Evolutionary conservation across 1,140 invertebrate species (phyloP).

Genomic region (Colletes latitarsis): DNA sequence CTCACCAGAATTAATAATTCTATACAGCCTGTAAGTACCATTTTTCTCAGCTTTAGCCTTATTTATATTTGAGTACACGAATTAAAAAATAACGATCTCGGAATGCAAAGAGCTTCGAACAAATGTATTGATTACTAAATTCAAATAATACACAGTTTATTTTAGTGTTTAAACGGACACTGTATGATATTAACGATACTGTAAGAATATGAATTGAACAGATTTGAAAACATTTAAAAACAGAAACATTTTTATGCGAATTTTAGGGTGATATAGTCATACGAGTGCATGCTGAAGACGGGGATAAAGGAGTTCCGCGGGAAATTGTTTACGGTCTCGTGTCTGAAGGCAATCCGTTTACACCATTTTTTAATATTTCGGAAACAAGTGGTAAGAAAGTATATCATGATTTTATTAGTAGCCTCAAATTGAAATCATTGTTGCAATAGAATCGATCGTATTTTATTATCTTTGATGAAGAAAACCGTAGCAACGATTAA

Average conservation of each 20-base stretch:
- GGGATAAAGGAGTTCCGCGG: constrained; percentile 91
- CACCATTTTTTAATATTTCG: constrained; percentile 91
- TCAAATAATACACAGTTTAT: too few species aligned
- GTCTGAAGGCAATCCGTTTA: constrained; percentile 91
- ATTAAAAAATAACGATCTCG: too few species aligned
- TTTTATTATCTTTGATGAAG: background rate
- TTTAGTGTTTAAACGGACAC: too few species aligned
- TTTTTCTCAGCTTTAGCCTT: background rate
- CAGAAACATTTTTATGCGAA: constrained; percentile 3
- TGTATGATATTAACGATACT: too few species aligned
- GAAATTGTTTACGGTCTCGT: constrained; percentile 91
- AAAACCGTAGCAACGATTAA: too few species aligned
- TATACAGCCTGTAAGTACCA: constrained; percentile 71
- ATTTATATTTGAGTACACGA: too few species aligned
- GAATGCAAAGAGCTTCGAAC: too few species aligned
- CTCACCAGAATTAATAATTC: constrained; percentile 84
- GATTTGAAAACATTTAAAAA: too few species aligned
- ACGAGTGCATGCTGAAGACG: constrained; percentile 92
- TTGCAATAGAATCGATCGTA: background rate
- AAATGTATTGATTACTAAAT: too few species aligned
- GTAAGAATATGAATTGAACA: background rate
- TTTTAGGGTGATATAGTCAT: constrained; percentile 84
- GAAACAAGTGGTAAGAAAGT: constrained; percentile 86
- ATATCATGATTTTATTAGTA: background rate
- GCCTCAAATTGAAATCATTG: background rate